Evolutionary conservation across 2,797 vertebrate species (phyloP), one percentile per base, ranked within the genome.

Genomic region (Alcedo quadribrachys): DNA sequence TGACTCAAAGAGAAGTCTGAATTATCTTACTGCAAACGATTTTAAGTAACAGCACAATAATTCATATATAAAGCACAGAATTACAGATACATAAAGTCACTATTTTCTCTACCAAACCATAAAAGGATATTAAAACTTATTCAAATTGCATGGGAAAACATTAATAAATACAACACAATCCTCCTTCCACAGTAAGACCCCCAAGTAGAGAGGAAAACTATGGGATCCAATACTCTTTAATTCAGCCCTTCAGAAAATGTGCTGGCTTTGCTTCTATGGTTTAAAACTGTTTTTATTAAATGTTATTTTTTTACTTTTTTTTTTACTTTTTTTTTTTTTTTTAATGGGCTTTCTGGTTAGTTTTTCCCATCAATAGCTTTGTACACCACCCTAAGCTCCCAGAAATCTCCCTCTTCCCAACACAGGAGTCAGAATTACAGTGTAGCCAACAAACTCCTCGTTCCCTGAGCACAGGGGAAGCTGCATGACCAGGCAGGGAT

Each of bases 21-120:
- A 94, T 96, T 95, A 95, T 87, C 94, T 93, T 92, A 93, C 83
- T 88, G 78, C 60, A 91, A 95, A 95, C 1, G 53, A 92, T 73
- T 95, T 95, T 87, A 94, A 67, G 63, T 92, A 95, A 96, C 69
- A 80, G 67, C 40, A 85, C 63, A 85, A 48, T 94, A 95, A 93
- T 86, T 96, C 94, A 95, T 45, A 84, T 6, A 73, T 28, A 71
- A 90, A 89, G 55, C 8, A 1, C 8, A 54, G 81, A 89, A 90
- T 83, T 84, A 91, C 53, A 86, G 42, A 96, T 73, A 91, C 11
- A 87, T 91, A 90, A 95, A 94, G 89, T 75, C 43, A 78, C 55
- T 92, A 32, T 63, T 93, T 89, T 86, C 74, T 77, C 74, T 62
- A 87, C 54, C 14, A 57, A 93, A 93, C 57, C 80, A 43, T 43